phyloP scores from a whole-genome alignment of 2,113 vertebrate species.

The Odontophorus gujanensis region DNA sequence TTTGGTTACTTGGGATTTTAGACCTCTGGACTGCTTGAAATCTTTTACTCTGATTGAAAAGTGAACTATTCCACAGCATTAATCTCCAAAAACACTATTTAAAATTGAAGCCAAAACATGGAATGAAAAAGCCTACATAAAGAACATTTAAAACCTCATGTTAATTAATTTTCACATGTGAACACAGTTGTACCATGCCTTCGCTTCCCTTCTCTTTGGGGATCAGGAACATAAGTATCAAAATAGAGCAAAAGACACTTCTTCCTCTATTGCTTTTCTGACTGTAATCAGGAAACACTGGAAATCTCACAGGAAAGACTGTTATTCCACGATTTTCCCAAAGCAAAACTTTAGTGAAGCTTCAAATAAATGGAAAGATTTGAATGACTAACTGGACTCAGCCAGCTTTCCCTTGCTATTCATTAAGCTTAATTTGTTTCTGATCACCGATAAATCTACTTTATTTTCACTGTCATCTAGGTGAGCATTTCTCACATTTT shows the following conservation, averaged over 20 bases:
- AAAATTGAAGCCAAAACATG: neutral
- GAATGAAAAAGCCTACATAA: neutral
- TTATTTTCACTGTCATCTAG: neutral
- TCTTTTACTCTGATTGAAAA: neutral
- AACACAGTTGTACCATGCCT: neutral
- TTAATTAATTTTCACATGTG: neutral
- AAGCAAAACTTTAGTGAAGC: neutral
- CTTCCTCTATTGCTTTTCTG: neutral
- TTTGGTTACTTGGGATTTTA: neutral
- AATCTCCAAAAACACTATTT: neutral
- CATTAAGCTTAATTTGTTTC: neutral
- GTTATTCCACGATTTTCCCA: neutral
- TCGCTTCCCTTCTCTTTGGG: neutral
- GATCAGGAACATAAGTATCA: neutral
- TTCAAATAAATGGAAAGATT: neutral
- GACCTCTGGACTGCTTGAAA: neutral
- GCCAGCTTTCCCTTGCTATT: neutral
- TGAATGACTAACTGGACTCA: neutral
- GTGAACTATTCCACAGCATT: neutral
- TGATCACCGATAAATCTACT: neutral
- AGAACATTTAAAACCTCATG: neutral
- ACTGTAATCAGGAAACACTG: neutral
- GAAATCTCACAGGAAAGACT: constrained; percentile 10
- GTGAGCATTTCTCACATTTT: neutral
- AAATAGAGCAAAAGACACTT: neutral